These are phyloP conservation scores for Globia sparganii DNA, from an alignment of 2,888 invertebrate genomes.

Conservation along the genomic window DNA sequence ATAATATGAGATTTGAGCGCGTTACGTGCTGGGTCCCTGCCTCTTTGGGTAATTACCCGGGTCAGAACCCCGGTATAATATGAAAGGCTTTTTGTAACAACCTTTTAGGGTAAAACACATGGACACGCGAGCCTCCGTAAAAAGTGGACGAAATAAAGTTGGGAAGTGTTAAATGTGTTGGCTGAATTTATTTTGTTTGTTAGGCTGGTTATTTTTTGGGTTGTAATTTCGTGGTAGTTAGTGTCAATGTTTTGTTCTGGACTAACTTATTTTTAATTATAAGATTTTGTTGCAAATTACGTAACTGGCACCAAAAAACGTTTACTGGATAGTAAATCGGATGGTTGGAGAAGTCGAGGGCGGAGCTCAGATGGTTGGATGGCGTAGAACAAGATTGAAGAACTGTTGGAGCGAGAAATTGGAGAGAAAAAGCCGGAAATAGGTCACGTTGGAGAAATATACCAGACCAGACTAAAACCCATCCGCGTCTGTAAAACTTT, in stretches of 20 bases:
- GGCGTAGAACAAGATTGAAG: too few relatives aligned
- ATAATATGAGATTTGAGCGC: constrained; percentile 71
- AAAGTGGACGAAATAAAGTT: constrained; percentile 46
- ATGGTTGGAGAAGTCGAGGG: too few relatives aligned
- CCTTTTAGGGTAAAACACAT: constrained; percentile 55
- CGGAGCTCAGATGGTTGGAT: too few relatives aligned
- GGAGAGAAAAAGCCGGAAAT: too few relatives aligned
- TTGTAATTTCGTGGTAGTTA: constrained; percentile 12
- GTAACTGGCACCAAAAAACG: background rate
- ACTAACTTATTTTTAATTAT: background rate
- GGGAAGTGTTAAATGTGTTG: constrained; percentile 53
- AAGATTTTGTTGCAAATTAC: background rate
- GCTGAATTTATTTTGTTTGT: constrained; percentile 50
- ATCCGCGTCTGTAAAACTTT: too few relatives aligned
- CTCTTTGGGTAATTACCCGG: constrained; percentile 70
- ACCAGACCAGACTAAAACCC: too few relatives aligned
- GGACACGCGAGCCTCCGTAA: constrained; percentile 53
- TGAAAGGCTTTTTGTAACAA: constrained; percentile 58
- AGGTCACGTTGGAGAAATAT: too few relatives aligned
- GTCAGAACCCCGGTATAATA: constrained; percentile 58
- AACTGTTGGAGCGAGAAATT: too few relatives aligned
- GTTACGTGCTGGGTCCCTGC: constrained; percentile 61
- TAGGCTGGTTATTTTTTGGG: constrained; percentile 5
- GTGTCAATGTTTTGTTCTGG: constrained; percentile 10
- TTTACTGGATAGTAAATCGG: too few relatives aligned